Conservation (phyloP, 2,113 vertebrate genomes). For the Syrrhaptes paradoxus region DNA sequence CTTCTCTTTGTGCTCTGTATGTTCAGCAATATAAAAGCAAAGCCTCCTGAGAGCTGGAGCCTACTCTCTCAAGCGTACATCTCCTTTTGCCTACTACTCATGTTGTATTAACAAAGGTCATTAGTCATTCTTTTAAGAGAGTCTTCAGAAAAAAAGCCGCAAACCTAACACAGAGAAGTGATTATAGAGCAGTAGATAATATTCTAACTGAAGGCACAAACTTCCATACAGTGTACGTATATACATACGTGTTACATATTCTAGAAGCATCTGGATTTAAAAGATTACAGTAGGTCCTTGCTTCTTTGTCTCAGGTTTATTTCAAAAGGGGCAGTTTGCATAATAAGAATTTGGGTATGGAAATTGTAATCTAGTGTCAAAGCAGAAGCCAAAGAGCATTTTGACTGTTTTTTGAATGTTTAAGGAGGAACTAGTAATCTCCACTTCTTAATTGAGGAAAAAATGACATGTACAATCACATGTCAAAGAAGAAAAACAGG, state of each 20-base stretch:
- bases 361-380: not conserved
- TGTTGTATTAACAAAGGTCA: not conserved
- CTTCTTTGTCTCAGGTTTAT: not conserved
- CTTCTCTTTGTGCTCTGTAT: not conserved
- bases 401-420: not conserved
- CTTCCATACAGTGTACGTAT: rapidly evolving
- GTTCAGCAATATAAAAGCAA: not conserved
- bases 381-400: not conserved
- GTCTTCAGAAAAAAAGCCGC: rapidly evolving
- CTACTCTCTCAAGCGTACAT: not conserved
- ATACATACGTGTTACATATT: not conserved
- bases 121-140: not conserved
- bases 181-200: not conserved
- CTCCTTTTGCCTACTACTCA: not conserved
- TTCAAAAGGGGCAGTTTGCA: not conserved
- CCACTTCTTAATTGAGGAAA: not conserved
- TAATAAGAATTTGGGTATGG: not conserved
- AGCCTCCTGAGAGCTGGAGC: not conserved
- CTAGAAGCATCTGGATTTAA: not conserved
- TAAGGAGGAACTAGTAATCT: not conserved
- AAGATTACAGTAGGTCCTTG: not conserved
- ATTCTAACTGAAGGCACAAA: not conserved
- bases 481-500: not conserved
- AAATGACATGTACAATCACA: rapidly evolving
- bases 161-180: not conserved